These are phyloP conservation scores for Drosophila equinoxialis DNA, from an alignment of 1,140 invertebrate species.

Conservation along the genomic window DNA sequence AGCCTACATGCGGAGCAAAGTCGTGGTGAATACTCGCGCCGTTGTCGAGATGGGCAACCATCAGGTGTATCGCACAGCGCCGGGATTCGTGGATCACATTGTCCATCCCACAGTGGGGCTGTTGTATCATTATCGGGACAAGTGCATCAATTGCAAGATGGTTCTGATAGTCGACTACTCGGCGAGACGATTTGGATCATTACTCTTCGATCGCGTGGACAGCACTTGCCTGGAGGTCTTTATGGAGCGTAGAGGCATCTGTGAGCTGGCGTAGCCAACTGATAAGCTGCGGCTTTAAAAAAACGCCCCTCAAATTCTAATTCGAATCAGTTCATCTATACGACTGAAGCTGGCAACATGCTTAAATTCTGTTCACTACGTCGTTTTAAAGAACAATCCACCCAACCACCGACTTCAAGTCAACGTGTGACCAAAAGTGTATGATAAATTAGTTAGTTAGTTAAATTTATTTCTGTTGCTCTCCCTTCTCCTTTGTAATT, in stretches of 20 bases:
- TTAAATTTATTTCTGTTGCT: slow-evolving; percentile 1
- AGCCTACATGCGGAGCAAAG: slow-evolving; percentile 86
- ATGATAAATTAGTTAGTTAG: slow-evolving; percentile 43
- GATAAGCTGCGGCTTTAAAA: slow-evolving; percentile 4
- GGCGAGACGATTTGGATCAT: slow-evolving; percentile 78
- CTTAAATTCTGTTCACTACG: slow-evolving; percentile 72
- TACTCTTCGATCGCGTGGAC: slow-evolving; percentile 83
- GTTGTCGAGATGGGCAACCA: slow-evolving; percentile 87
- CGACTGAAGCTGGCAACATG: slow-evolving; percentile 49
- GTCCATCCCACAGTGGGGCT: slow-evolving; percentile 70
- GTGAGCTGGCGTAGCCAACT: slow-evolving; percentile 59
- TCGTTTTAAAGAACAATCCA: slow-evolving; percentile 30
- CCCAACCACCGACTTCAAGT: slow-evolving; percentile 29
- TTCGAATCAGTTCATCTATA: slow-evolving; percentile 25
- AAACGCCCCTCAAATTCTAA: neutral
- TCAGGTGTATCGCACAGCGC: slow-evolving; percentile 84
- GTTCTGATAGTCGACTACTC: slow-evolving; percentile 83
- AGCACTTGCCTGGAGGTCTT: slow-evolving; percentile 81
- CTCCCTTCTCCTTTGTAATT: slow-evolving; percentile 20
- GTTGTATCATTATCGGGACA: slow-evolving; percentile 78
- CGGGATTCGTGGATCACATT: slow-evolving; percentile 61
- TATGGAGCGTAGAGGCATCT: slow-evolving; percentile 60
- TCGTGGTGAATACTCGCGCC: slow-evolving; percentile 84
- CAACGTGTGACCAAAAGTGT: slow-evolving; percentile 73
- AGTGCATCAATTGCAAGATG: slow-evolving; percentile 84